Base-by-base conservation (phyloP, 1,140 invertebrate genomes). In the Aphelinus certus region DNA sequence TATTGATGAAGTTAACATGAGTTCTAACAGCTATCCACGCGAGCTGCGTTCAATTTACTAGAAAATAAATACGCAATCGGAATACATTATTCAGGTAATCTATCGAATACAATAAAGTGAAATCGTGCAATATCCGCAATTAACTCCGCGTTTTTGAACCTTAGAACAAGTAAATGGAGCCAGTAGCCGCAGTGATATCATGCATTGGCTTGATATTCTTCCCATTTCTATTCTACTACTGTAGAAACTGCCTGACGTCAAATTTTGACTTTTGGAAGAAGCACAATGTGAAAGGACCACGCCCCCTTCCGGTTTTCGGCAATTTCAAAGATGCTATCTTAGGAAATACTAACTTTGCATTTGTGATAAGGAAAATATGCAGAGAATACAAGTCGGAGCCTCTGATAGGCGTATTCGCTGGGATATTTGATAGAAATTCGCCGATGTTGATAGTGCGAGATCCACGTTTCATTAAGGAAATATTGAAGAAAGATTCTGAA, bases 231-330 rank as follows among this genome's bases (percentile, higher is more conserved):
- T 0, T 26, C 26, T 26, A 26, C 26, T 26, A 26, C 26, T 26
- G 26, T 26, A 26, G 26, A 26, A 26, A 76, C 46, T 76, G 66
- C n/a, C 3, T 48, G 1, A 55, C 6, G 2, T 58, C 75, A 3
- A 71, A 74, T 49, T 78, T 60, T 69, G 56, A 76, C 46, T 78
- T 79, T 65, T 83, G 82, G 82, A 72, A 77, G 53, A 77, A 78
- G 43, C 74, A 66, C 10, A 75, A 74, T 7, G 60, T 83, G 1
- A 43, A 46, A 62, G 79, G 75, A 26, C 66, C 79, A 51, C 77
- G 78, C 60, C 82, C 82, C 3, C 55, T 64, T n/a, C 69, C 75
- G 3, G 61, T 82, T 6, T 78, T 82, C 42, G 82, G 82, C 0
- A 82, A 79, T 55, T 47, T 80, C 7, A 69, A 62, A n/a, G 67